Conservation (phyloP, 1,140 invertebrate species). For the Ceratitis capitata region DNA sequence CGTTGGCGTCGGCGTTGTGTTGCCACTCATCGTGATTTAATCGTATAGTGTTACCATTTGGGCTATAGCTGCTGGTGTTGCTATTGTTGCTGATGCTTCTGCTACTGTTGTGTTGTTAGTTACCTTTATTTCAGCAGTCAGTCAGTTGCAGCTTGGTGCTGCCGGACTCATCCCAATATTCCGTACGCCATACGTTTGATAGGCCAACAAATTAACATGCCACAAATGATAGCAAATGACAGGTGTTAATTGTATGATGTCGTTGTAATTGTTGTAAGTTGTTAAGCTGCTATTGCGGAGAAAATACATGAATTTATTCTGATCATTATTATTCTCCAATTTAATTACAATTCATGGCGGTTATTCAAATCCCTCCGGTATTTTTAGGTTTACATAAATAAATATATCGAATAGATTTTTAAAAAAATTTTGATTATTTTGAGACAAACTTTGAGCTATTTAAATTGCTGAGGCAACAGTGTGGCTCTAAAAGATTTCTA, state of each 20-base stretch:
- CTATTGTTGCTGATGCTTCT: neutral
- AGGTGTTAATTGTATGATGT: constrained; percentile 39
- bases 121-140: neutral
- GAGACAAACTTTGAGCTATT: too few relatives aligned
- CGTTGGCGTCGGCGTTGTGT: neutral
- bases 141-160: neutral
- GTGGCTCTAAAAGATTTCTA: too few relatives aligned
- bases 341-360: too few relatives aligned
- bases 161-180: neutral
- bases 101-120: neutral
- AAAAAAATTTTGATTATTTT: too few relatives aligned
- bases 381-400: too few relatives aligned
- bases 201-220: constrained; percentile 38
- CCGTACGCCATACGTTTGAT: neutral
- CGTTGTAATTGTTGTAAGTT: neutral
- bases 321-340: too few relatives aligned
- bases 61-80: neutral
- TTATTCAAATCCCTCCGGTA: too few relatives aligned
- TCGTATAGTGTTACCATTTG: neutral
- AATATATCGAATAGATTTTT: too few relatives aligned
- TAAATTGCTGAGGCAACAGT: too few relatives aligned
- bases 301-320: too few relatives aligned
- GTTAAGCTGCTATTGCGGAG: neutral
- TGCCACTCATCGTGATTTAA: constrained; percentile 8
- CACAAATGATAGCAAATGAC: constrained; percentile 34